Conservation (phyloP, 2,113 vertebrate species). For the Gallinago undulata region DNA sequence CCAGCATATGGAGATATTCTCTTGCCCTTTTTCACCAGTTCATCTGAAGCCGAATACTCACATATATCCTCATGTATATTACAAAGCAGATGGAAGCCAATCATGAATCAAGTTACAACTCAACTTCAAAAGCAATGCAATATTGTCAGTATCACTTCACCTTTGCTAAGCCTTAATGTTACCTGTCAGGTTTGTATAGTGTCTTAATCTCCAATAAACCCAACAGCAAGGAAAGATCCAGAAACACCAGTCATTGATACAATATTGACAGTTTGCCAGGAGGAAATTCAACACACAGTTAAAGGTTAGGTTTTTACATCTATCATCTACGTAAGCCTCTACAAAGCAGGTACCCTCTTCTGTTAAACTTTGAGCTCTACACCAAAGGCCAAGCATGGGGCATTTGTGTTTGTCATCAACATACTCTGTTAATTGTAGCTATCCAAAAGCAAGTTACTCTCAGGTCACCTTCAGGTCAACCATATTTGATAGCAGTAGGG, state of each 20-base stretch:
- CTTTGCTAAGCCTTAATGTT: background rate
- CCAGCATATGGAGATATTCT: background rate
- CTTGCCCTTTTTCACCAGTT: rapidly evolving
- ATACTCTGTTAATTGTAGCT: background rate
- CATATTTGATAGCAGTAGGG: rapidly evolving
- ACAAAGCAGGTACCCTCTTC: background rate
- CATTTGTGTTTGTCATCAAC: background rate
- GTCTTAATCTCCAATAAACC: background rate
- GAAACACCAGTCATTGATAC: background rate
- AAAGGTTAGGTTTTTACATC: background rate
- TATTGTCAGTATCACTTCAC: background rate
- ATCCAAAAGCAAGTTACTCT: background rate
- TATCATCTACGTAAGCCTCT: background rate
- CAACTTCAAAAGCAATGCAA: background rate
- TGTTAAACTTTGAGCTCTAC: background rate
- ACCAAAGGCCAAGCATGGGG: background rate
- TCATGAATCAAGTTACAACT: background rate
- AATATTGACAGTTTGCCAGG: background rate
- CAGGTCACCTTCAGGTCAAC: background rate
- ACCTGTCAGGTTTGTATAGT: background rate
- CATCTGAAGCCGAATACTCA: background rate
- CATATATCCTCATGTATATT: background rate
- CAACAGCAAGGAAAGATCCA: background rate
- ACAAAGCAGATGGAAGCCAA: background rate
- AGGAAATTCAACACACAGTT: background rate